Evolutionary conservation across 2,797 vertebrate genomes (phyloP), one percentile per base, ranked within the genome.

Genomic region (Cichlasoma orientale): DNA sequence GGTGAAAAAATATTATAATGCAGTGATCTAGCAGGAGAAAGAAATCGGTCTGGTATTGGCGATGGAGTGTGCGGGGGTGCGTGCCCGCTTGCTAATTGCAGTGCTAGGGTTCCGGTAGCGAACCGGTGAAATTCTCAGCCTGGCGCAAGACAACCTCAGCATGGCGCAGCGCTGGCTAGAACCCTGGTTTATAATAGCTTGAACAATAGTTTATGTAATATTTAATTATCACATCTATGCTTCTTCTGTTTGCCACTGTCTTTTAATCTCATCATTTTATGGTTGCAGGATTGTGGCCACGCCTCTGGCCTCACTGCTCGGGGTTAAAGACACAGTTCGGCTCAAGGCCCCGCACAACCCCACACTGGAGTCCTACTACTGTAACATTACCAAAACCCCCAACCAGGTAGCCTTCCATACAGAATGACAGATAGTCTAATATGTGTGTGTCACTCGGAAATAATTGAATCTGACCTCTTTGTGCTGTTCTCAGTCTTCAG

Each of bases 291-390:
- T 92, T 0, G 95, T 98, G 83, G 98, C 97, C 19, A 97, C 94
- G 7, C 97, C 97, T 0, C 68, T 98, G 83, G 97, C 97, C 0
- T 89, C 92, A 75, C 88, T 97, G 3, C 93, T 99, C 21, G 97
- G 97, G 0, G 94, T 99, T 25, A 98, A 97, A 92, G 97, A 98
- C 91, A 97, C 95, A 3, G 86, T 95, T 0, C 93, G 97, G 81
- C 93, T 97, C 82, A 96, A 94, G 89, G 97, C 94, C 4, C 82
- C 95, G 23, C 94, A 95, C 54, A 98, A 96, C 0, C 89, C 93
- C 1, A 90, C 94, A 83, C 93, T 99, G 92, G 97, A 99, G 87
- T 95, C 92, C 56, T 96, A 97, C 85, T 99, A 97, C 38, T 91
- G 92, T 58, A 93, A 93, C 70, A 91, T 90, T 18, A 90, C 92